Evolutionary conservation across 2,888 invertebrate genomes (phyloP).

Genomic region (Cryptocephalus primarius): DNA sequence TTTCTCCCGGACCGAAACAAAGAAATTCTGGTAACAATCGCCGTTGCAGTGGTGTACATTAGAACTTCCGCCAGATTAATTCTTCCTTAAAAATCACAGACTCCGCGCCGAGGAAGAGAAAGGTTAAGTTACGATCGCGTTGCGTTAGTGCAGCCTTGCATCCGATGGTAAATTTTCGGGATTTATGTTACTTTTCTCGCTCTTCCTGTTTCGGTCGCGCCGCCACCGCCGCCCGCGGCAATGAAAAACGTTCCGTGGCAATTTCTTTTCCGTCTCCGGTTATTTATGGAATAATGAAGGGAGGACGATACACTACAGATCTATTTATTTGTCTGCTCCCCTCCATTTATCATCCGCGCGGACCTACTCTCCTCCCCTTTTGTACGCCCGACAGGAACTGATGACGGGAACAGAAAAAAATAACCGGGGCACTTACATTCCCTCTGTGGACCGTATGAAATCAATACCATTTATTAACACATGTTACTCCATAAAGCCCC

Average conservation of each 20-base stretch:
- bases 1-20: too few species aligned
- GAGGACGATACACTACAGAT: constrained; percentile 16
- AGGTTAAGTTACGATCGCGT: constrained; percentile 20
- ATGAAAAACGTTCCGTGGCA: constrained; percentile 21
- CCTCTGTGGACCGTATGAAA: too few species aligned
- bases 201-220: constrained; percentile 21
- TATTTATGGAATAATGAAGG: constrained; percentile 24
- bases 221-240: constrained; percentile 19
- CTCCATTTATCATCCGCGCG: constrained; percentile 10
- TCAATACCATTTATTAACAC: too few species aligned
- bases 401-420: too few species aligned
- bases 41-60: neutral
- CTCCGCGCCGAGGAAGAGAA: constrained; percentile 7
- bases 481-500: too few species aligned
- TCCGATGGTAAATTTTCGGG: constrained; percentile 21
- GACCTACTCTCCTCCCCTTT: neutral
- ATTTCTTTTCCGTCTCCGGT: constrained; percentile 17
- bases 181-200: constrained; percentile 22
- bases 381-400: too few species aligned
- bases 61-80: constrained; percentile 12
- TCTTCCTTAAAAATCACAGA: constrained; percentile 11
- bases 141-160: constrained; percentile 15
- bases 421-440: too few species aligned
- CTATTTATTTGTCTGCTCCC: constrained; percentile 13
- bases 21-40: too few species aligned